Conservation (phyloP, 2,113 vertebrate genomes). For the Pterocles orientalis region DNA sequence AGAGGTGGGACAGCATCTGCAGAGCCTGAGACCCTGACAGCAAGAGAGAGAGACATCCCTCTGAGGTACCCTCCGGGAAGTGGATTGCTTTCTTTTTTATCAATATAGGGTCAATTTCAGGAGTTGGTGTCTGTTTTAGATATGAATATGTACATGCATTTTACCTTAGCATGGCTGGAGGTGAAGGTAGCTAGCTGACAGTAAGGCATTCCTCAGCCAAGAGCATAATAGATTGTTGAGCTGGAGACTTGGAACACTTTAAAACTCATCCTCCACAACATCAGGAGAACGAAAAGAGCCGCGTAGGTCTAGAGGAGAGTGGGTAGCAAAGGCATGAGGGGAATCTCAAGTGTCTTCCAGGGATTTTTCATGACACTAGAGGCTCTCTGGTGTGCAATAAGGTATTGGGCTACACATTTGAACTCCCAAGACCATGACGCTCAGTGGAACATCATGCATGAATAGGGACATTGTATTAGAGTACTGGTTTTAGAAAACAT, state of each 20-base stretch:
- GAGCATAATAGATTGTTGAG: not conserved
- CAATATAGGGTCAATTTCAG: not conserved
- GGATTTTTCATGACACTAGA: not conserved
- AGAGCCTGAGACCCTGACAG: not conserved
- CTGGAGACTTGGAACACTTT: not conserved
- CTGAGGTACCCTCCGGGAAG: not conserved
- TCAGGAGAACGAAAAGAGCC: not conserved
- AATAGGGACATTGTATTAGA: not conserved
- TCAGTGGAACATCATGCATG: not conserved
- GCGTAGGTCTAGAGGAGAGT: not conserved
- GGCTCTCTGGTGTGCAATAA: not conserved
- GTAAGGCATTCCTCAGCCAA: not conserved
- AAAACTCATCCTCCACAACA: not conserved
- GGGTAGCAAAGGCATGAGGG: not conserved
- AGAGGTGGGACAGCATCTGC: not conserved
- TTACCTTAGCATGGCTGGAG: not conserved
- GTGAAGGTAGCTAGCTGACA: not conserved
- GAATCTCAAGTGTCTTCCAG: not conserved
- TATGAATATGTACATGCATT: not conserved
- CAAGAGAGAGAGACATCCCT: not conserved
- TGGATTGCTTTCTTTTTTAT: not conserved
- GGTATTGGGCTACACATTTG: not conserved
- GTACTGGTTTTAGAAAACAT: not conserved
- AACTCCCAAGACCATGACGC: not conserved
- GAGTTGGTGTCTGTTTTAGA: not conserved